Base-by-base conservation (phyloP, 2,113 vertebrate genomes). In the Cheirogaleus medius region DNA sequence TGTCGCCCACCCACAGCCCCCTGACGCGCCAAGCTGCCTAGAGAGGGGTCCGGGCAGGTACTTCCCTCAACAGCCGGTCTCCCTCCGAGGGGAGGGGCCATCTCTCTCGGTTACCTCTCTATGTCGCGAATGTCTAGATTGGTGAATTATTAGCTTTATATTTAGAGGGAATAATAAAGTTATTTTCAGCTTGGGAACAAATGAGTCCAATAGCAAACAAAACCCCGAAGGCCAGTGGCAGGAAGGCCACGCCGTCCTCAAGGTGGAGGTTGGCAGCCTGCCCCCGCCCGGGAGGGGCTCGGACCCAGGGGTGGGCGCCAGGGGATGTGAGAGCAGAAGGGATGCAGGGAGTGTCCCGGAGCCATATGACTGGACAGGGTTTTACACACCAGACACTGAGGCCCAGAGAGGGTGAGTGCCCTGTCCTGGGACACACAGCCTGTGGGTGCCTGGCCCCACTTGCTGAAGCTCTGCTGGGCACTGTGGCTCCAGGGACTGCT, bases 161-260 rank as follows among this genome's bases (percentile, higher is more conserved):
- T 32, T 64, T 92, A 81, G 47, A 91, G 83, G 83, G 88, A 80
- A 77, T 87, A 89, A 76, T 21, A 92, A 88, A 76, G 87, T 80
- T 90, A 42, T 83, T 88, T 93, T 85, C 81, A 90, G 87, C 78
- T 18, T 74, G 23, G 74, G 47, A 21, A 66, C 90, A 78, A 77
- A 39, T 25, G 23, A 82, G 68, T 56, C 12, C 71, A 32, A 1
- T 0, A 4, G 32, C 37, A 25, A 44, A 11, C 17, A 66, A 78
- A 78, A 34, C 3, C 87, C 37, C 74, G 18, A 14, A 81, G 49
- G 17, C 76, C 1, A 3, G 42, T 52, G 44, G 77, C 23, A 14
- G 83, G 47, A 39, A 92, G 47, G 4, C 58, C 1, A n/a, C 0
- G 0, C 80, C 5, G 11, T 29, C 4, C 7, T 52, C n/a, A 1